Conservation (phyloP, 2,888 invertebrate species). For the Panzeria rudis region DNA sequence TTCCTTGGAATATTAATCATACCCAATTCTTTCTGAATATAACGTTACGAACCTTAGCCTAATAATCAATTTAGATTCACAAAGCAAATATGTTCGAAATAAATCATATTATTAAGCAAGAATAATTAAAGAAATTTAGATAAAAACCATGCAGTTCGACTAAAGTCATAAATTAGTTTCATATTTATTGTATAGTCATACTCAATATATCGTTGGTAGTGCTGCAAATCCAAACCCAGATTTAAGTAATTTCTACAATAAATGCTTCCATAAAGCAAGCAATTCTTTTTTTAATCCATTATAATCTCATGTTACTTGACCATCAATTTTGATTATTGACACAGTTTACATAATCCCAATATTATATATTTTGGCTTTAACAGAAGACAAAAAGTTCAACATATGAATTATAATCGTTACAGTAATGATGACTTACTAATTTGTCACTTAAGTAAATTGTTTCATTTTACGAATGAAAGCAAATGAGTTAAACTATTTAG, state of each 20-base stretch:
- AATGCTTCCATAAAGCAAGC: background rate
- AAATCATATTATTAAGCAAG: too few species aligned
- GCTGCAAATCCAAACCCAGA: too few species aligned
- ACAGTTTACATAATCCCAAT: background rate
- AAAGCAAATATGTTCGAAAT: too few species aligned
- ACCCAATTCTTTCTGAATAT: too few species aligned
- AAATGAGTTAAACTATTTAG: constrained; percentile 74
- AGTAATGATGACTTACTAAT: constrained; percentile 77
- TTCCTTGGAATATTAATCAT: too few species aligned
- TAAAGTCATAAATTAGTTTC: too few species aligned
- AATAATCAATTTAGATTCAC: too few species aligned
- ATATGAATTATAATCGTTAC: constrained; percentile 71
- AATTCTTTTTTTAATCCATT: background rate
- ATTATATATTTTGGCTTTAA: background rate
- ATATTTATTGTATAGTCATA: too few species aligned
- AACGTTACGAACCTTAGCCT: too few species aligned
- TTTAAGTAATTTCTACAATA: background rate
- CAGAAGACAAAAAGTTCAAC: background rate
- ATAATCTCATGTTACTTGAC: background rate
- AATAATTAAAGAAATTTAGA: too few species aligned
- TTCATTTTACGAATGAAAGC: constrained; percentile 65
- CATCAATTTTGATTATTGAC: background rate
- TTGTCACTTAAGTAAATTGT: constrained; percentile 79
- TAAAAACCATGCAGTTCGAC: too few species aligned
- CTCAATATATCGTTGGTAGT: too few species aligned